Evolutionary conservation across 2,888 invertebrate species (phyloP).

Genomic region (Orchesellides sinensis): DNA sequence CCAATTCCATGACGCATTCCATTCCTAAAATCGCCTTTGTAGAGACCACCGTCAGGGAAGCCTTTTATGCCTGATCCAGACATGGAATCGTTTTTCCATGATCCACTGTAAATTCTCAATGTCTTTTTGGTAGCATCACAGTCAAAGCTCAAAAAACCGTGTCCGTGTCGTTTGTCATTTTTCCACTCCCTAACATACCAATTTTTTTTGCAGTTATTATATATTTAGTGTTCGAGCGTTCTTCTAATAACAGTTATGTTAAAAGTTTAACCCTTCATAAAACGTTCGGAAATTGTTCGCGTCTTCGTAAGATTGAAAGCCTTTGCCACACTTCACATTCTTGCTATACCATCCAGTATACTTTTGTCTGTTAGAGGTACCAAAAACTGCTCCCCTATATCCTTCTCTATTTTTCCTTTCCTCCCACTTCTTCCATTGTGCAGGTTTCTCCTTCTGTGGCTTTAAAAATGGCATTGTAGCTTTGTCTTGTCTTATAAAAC

Average conservation of each 20-base stretch:
- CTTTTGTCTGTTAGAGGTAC: slow-evolving; percentile 65
- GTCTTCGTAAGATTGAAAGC: slow-evolving; percentile 77
- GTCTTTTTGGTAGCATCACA: slow-evolving; percentile 63
- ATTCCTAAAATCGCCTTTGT: slow-evolving; percentile 82
- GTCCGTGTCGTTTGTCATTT: slow-evolving; percentile 78
- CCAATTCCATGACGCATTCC: slow-evolving; percentile 78
- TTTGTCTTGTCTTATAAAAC: background rate
- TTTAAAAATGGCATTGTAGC: slow-evolving; percentile 70
- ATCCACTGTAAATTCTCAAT: slow-evolving; percentile 68
- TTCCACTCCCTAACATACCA: slow-evolving; percentile 78
- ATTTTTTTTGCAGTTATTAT: background rate
- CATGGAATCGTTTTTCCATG: slow-evolving; percentile 69
- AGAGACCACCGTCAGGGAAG: slow-evolving; percentile 80
- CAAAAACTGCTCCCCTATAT: slow-evolving; percentile 70
- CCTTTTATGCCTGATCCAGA: slow-evolving; percentile 69
- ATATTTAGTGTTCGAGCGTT: background rate
- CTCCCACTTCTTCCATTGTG: slow-evolving; percentile 53
- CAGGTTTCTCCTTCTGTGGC: slow-evolving; percentile 38
- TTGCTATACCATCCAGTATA: slow-evolving; percentile 71
- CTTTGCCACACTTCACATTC: slow-evolving; percentile 71
- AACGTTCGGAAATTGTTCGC: slow-evolving; percentile 77
- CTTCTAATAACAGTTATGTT: background rate
- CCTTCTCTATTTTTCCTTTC: slow-evolving; percentile 67
- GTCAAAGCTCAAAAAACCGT: slow-evolving; percentile 77
- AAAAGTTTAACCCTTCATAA: slow-evolving; percentile 79